A percentile compares a stretch with the other conserved stretches of the same genome.
These are phyloP conservation scores for Lepus oiostolus DNA, from an alignment of 2,797 vertebrate species.

Conservation along the genomic window DNA sequence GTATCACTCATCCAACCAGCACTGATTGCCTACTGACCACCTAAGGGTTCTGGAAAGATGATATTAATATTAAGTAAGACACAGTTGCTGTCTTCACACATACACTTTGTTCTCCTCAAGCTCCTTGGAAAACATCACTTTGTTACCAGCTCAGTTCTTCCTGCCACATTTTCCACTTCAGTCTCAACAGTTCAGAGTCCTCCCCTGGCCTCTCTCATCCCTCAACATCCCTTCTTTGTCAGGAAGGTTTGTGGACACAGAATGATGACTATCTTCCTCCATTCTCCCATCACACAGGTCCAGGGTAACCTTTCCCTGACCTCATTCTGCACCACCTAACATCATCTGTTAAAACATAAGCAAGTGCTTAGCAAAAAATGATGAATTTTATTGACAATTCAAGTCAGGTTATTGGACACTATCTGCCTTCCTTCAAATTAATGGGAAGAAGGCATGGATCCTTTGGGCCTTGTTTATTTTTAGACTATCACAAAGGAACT, in stretches of 20 bases:
- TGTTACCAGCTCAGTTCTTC: background rate
- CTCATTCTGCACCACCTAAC: conserved; percentile 32
- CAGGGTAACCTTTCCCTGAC: background rate
- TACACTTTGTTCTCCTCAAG: background rate
- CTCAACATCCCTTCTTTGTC: conserved; percentile 25
- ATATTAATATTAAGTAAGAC: background rate
- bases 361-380: conserved; percentile 69
- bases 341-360: conserved; percentile 56
- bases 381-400: conserved; percentile 71
- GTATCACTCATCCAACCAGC: background rate
- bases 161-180: background rate
- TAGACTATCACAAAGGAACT: conserved; percentile 64
- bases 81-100: background rate
- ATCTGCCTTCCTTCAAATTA: conserved; percentile 83
- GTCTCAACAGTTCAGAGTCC: background rate
- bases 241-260: background rate
- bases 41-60: background rate
- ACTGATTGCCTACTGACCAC: background rate
- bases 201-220: background rate
- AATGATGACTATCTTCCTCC: background rate
- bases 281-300: background rate
- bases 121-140: conserved; percentile 13
- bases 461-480: conserved; percentile 78
- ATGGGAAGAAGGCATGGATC: conserved; percentile 69
- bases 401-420: conserved; percentile 78